Evolutionary conservation across 2,113 vertebrate species (phyloP), one percentile per base, ranked within the genome.

Genomic region (Okapia johnstoni): DNA sequence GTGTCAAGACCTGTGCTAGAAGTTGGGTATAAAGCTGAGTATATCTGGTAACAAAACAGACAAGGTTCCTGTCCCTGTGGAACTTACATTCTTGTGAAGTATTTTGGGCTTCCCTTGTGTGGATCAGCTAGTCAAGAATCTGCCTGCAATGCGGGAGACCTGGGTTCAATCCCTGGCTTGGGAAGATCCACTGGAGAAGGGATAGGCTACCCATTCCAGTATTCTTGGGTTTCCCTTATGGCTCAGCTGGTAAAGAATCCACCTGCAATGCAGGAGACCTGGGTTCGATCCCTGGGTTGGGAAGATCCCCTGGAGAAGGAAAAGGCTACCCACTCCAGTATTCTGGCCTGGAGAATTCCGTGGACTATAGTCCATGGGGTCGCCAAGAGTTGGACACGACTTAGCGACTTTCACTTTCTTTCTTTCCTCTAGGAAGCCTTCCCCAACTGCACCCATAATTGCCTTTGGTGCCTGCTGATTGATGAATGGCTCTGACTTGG

Each of bases 381-480:
- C 57, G 10, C 57, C 57, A 58, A 26, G 57, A 58, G 57, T 73
- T 17, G 23, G 66, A 73, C 21, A 73, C 1, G 5, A 25, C 66
- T 73, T 73, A 73, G 66, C 2, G 66, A 73, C 19, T 40, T 73
- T 73, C 66, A 40, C 36, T 73, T 73, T 73, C 66, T 70, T 28
- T 36, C 61, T 17, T 88, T 85, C 52, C 52, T 96, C 46, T 23
- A 70, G 93, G 79, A 94, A 97, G 73, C 26, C 83, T 90, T 94
- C 66, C 40, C 43, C 6, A 25, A n/a, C 28, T 30, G 28, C 2
- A 23, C 26, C 5, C 28, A 14, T 40, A 40, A 48, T 43, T 16
- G 21, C 54, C 13, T 26, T 19, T 6, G 0, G 43, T 33, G 14
- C 40, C 43, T 57, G 16, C 63, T 46, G 16, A 36, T 26, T 25